Percentiles rank a stretch among this genome's conserved stretches.
Conservation (phyloP, 2,888 invertebrate genomes). For the Eupithecia centaureata region DNA sequence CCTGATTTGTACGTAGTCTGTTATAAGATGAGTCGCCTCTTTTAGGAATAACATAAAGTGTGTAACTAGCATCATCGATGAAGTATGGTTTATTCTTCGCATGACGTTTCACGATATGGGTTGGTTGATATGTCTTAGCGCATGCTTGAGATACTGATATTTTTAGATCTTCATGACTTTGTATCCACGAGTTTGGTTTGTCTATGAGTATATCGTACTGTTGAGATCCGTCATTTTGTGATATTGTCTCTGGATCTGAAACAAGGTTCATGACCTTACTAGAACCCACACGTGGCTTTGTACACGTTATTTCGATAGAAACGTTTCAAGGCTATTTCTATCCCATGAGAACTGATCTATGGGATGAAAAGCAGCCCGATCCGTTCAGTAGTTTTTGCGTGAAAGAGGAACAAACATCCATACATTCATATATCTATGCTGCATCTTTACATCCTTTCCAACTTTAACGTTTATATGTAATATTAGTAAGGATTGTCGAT, state of each 20-base stretch:
- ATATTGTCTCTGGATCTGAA: not conserved
- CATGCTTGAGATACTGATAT: not conserved
- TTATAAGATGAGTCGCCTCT: not conserved
- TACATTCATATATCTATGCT: too few species aligned
- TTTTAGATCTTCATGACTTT: not conserved
- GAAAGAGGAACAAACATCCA: too few species aligned
- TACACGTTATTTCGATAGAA: too few species aligned
- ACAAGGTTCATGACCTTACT: not conserved
- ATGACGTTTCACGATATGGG: not conserved
- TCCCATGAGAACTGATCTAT: too few species aligned
- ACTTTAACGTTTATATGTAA: too few species aligned
- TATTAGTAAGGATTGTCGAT: too few species aligned
- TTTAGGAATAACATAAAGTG: not conserved
- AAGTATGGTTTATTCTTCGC: not conserved
- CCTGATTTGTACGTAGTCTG: not conserved
- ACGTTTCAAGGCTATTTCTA: too few species aligned
- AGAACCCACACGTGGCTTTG: too few species aligned
- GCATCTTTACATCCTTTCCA: too few species aligned
- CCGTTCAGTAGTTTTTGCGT: too few species aligned
- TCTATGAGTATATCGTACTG: not conserved
- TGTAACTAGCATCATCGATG: not conserved
- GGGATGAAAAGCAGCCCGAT: too few species aligned
- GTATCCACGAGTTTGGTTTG: not conserved
- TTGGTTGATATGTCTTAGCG: not conserved
- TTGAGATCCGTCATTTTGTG: not conserved